These are phyloP conservation scores for Tauraco hartlaubi DNA, from an alignment of 2,797 vertebrate genomes.

Conservation along the genomic window DNA sequence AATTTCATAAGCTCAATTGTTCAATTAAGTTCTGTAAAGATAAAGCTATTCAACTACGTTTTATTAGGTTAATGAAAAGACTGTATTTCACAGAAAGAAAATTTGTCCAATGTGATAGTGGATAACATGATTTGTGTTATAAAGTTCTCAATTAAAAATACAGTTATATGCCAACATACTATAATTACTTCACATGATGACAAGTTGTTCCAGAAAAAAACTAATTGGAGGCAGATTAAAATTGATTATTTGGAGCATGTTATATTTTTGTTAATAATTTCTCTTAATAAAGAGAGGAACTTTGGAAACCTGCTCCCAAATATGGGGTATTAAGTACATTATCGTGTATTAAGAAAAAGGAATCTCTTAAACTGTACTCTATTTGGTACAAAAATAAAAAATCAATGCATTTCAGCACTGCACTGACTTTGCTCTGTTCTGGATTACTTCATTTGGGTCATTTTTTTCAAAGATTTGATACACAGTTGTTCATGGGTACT, in stretches of 20 bases:
- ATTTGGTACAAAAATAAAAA: neutral
- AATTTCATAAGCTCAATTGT: neutral
- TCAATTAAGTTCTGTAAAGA: neutral
- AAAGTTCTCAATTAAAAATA: neutral
- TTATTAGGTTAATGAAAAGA: neutral
- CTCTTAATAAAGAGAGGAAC: neutral
- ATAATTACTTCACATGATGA: neutral
- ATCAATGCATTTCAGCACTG: neutral
- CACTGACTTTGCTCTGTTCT: neutral
- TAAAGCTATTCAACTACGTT: neutral
- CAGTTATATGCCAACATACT: neutral
- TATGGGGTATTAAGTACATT: neutral
- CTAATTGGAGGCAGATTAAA: neutral
- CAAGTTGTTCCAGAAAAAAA: neutral
- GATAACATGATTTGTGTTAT: neutral
- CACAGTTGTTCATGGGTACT: neutral
- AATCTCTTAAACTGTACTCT: neutral
- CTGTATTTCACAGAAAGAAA: neutral
- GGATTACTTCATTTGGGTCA: neutral
- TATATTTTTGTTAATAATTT: neutral
- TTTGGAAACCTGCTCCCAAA: neutral
- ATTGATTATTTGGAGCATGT: neutral
- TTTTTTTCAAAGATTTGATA: neutral
- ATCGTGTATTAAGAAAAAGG: neutral
- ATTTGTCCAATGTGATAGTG: neutral